Base-by-base conservation (phyloP, 1,140 invertebrate genomes). In the Himalopsyche phryganea region DNA sequence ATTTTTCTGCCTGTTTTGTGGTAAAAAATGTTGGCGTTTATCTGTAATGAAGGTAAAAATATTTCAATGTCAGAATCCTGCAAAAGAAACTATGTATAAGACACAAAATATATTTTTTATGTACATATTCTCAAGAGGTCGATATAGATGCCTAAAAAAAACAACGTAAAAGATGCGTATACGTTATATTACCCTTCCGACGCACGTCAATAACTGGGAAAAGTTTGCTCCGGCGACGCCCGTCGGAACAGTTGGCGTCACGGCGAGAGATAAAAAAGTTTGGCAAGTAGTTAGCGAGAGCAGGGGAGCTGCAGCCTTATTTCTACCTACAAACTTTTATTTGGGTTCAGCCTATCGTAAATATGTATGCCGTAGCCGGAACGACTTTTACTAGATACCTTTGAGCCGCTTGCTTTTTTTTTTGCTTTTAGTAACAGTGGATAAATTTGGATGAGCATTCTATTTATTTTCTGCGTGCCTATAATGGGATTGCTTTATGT, bases 191-290 rank as follows among this genome's bases (percentile, higher is more conserved):
- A 62, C 50, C 60, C 50, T 58, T 54, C 50, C 60, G 47, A 55
- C 54, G 50, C 60, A 55, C 56, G 51, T 63, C 61, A 55, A 61
- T 60, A 62, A 38, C 46, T 20, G 48, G 38, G 32, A 53, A 63
- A 63, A 63, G 20, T 53, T 62, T 62, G 23, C 15, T 4, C n/a
- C 49, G 50, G 50, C 41, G 41, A 44, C 40, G 28, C 19, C 41
- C 40, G 55, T 17, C 42, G 48, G 32, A 50, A 35, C 36, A 51
- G 36, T 51, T 32, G 42, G 49, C 44, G 60, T 54, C 36, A 58
- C 38, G 45, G 55, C 38, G 61, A 47, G 41, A 59, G 52, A 63
- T 59, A 60, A 63, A 63, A 63, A 63, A 63, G 56, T 58, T 63
- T 45, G 35, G 28, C 51, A 63, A 63, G 56, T 52, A 59, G 56